Evolutionary conservation across 2,797 vertebrate genomes (phyloP).

Genomic region (Trachops cirrhosus): DNA sequence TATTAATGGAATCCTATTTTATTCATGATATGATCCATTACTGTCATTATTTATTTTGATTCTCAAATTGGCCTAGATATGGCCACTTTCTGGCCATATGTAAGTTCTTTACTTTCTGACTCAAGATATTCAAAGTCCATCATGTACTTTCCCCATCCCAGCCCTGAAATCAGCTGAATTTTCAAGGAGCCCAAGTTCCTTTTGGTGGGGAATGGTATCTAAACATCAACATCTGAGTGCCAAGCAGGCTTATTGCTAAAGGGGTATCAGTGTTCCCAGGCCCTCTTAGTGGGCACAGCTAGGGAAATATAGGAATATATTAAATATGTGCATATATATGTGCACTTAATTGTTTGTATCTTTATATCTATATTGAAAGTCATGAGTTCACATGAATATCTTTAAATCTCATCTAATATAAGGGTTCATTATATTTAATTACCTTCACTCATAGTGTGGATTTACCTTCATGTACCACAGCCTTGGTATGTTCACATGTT

Average conservation of each 20-base stretch:
- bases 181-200: not conserved
- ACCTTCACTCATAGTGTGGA: not conserved
- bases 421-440: not conserved
- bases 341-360: not conserved
- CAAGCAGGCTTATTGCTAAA: not conserved
- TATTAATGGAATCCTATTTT: not conserved
- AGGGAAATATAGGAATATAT: not conserved
- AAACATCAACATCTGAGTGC: not conserved
- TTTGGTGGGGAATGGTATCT: not conserved
- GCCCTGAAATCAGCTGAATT: not conserved
- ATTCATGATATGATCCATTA: not conserved
- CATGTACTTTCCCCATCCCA: not conserved
- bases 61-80: not conserved
- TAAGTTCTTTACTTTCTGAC: not conserved
- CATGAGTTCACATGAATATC: not conserved
- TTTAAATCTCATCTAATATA: not conserved
- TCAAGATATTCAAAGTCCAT: not conserved
- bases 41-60: slow-evolving; percentile 17
- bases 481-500: not conserved
- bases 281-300: not conserved
- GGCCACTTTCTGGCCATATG: not conserved
- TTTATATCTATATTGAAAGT: not conserved
- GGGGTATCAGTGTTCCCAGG: not conserved
- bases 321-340: not conserved
- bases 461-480: not conserved